A percentile compares a stretch with the other conserved stretches of the same genome.
phyloP scores from a whole-genome alignment of 2,797 vertebrate genomes.

The Sylvilagus floridanus region DNA sequence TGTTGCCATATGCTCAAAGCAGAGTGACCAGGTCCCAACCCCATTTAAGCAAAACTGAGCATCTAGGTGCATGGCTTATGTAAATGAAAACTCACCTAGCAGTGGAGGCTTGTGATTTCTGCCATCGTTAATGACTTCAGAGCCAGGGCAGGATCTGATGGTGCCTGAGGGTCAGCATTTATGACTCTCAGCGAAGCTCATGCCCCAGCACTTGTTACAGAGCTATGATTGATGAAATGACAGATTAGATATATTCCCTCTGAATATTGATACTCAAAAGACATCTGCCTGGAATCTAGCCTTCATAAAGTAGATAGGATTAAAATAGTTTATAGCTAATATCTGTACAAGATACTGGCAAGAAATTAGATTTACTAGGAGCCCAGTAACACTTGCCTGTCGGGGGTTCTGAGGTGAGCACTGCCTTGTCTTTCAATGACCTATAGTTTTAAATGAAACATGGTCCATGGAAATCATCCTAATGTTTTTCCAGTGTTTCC shows the following conservation, averaged over 20 bases:
- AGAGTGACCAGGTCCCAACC: not conserved
- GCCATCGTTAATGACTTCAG: slow-evolving; percentile 50
- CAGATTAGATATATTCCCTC: slow-evolving; percentile 71
- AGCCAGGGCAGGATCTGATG: slow-evolving; percentile 37
- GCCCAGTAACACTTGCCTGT: slow-evolving; percentile 53
- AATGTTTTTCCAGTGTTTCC: not conserved
- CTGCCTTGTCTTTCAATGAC: not conserved
- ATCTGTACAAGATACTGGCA: slow-evolving; percentile 59
- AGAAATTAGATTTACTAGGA: slow-evolving; percentile 69
- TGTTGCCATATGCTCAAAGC: not conserved
- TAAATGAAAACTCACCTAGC: slow-evolving; percentile 30
- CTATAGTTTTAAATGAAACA: not conserved
- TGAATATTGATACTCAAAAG: slow-evolving; percentile 72
- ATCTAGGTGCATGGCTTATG: not conserved
- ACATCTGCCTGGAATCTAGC: slow-evolving; percentile 65
- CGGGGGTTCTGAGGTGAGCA: slow-evolving; percentile 41
- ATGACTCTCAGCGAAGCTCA: slow-evolving; percentile 18
- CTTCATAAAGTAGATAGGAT: slow-evolving; percentile 69
- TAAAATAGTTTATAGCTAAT: slow-evolving; percentile 62
- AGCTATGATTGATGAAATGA: slow-evolving; percentile 70
- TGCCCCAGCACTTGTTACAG: slow-evolving; percentile 43
- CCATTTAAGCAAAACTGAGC: not conserved
- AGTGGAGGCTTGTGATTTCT: not conserved
- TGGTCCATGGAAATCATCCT: not conserved
- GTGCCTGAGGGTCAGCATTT: slow-evolving; percentile 57